These are phyloP conservation scores for Dermochelys coriacea DNA, from an alignment of 2,797 vertebrate genomes.

Conservation along the genomic window DNA sequence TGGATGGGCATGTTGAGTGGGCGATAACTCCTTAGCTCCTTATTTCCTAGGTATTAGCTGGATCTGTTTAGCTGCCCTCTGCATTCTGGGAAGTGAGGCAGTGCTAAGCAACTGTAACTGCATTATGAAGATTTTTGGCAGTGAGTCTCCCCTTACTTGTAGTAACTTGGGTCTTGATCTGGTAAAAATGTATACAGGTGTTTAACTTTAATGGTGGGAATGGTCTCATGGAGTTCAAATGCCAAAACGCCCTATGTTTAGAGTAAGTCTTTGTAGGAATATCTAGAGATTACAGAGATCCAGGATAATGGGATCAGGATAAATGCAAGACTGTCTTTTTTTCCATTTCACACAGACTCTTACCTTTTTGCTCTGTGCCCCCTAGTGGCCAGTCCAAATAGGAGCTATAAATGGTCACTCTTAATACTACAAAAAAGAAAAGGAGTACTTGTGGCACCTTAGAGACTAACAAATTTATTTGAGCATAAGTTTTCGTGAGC, in stretches of 20 bases:
- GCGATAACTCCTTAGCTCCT: background rate
- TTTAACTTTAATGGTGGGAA: no score
- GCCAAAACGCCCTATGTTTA: background rate
- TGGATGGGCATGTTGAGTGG: background rate
- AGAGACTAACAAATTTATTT: no score
- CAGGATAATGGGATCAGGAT: background rate
- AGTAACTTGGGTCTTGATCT: background rate
- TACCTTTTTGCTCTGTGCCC: background rate
- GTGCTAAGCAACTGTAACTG: background rate
- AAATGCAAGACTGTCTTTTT: background rate
- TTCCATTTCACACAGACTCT: no score
- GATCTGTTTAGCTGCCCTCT: background rate
- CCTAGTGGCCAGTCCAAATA: background rate
- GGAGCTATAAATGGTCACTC: background rate
- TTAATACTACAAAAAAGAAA: background rate
- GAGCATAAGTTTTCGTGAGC: no score
- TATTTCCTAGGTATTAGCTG: background rate
- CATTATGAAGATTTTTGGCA: background rate
- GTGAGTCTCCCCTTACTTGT: background rate
- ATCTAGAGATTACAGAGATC: background rate
- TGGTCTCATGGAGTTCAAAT: background rate
- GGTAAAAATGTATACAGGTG: background rate
- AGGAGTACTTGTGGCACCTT: no score
- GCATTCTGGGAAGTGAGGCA: background rate
- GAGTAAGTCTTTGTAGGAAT: background rate